Evolutionary conservation across 2,797 vertebrate genomes (phyloP).

Genomic region (Macropodus opercularis): DNA sequence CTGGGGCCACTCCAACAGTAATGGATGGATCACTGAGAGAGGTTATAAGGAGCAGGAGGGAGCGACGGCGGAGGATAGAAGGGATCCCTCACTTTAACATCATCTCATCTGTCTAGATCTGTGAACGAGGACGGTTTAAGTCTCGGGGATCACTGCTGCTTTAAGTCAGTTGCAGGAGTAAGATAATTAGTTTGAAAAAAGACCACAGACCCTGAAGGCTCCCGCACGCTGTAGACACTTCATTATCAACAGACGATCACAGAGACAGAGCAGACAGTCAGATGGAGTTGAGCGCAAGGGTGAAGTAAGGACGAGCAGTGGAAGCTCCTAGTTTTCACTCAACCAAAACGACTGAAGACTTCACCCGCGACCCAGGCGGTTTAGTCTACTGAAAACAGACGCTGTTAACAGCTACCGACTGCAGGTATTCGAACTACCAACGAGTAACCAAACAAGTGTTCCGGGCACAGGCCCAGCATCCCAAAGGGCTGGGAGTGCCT

Average conservation of each 20-base stretch:
- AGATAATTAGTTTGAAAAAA: background rate
- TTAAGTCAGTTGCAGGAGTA: background rate
- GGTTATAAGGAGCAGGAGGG: constrained; percentile 9
- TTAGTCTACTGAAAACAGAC: no score
- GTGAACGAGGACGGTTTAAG: background rate
- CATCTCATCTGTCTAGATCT: background rate
- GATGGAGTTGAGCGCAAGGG: background rate
- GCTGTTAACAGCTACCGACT: no score
- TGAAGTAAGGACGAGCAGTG: no score
- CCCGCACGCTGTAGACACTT: background rate
- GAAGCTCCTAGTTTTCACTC: background rate
- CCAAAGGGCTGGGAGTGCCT: no score
- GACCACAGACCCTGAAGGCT: background rate
- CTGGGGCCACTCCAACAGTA: constrained; percentile 27
- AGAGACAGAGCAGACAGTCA: background rate
- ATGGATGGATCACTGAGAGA: constrained; percentile 35
- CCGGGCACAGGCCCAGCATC: no score
- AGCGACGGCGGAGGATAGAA: background rate
- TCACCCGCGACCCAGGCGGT: no score
- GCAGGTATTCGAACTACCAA: no score
- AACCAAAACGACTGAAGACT: no score
- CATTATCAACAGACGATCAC: background rate
- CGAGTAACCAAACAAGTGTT: no score
- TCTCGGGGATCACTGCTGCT: no score
- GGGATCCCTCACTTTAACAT: background rate